A percentile compares a stretch with the other conserved stretches of the same genome.
Evolutionary conservation across 1,140 invertebrate species (phyloP).

Genomic region (Drosophila athabasca): DNA sequence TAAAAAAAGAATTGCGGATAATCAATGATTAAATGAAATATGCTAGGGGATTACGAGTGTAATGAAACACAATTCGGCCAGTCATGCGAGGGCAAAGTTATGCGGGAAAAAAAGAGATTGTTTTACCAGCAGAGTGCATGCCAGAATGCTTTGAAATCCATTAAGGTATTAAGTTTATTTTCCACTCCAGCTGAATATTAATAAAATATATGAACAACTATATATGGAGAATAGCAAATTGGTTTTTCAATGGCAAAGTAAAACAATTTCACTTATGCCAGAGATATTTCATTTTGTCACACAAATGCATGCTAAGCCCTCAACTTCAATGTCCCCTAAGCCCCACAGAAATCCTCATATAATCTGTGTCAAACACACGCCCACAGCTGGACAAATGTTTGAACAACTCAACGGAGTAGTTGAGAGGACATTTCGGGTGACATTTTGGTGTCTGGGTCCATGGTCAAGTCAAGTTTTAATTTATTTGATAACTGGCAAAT

Average conservation of each 20-base stretch:
- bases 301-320: slow-evolving; percentile 28
- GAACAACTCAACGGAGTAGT: slow-evolving; percentile 48
- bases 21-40: slow-evolving; percentile 18
- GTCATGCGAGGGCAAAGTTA: background rate
- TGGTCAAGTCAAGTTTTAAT: slow-evolving; percentile 66
- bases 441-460: slow-evolving; percentile 55
- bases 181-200: slow-evolving; percentile 10
- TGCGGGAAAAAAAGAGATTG: background rate
- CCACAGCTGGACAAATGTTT: slow-evolving; percentile 48
- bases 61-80: slow-evolving; percentile 21
- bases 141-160: slow-evolving; percentile 17
- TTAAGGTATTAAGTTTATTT: slow-evolving; percentile 37
- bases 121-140: slow-evolving; percentile 23
- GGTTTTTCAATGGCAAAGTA: slow-evolving; percentile 12
- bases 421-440: slow-evolving; percentile 44
- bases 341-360: slow-evolving; percentile 30
- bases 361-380: slow-evolving; percentile 40
- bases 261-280: slow-evolving; percentile 44
- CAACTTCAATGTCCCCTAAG: slow-evolving; percentile 13
- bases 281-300: slow-evolving; percentile 39
- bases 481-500: slow-evolving; percentile 63
- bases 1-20: slow-evolving; percentile 4
- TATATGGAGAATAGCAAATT: background rate
- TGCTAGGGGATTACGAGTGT: slow-evolving; percentile 34
- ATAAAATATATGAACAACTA: slow-evolving; percentile 1